Percentiles rank a stretch among this genome's conserved stretches.
Evolutionary conservation across 1,140 invertebrate genomes (phyloP).

Genomic region (Ladona fulva): DNA sequence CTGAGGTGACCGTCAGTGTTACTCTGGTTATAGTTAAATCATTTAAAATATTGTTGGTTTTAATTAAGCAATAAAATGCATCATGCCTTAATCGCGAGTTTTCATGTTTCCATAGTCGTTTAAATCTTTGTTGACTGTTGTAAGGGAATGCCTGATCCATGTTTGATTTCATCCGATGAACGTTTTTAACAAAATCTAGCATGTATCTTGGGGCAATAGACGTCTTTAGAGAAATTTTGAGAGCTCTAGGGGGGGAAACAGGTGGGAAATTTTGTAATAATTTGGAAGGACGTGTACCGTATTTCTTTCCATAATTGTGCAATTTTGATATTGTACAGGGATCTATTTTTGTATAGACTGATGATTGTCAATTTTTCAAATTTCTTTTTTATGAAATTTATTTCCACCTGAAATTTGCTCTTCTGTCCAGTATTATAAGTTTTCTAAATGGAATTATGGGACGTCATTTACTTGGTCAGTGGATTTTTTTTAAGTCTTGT

Average conservation of each 20-base stretch:
- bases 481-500: neutral
- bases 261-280: constrained; percentile 19
- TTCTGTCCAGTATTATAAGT: constrained; percentile 2
- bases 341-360: constrained; percentile 23
- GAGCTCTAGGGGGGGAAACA: constrained; percentile 3
- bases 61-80: constrained; percentile 4
- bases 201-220: constrained; percentile 50
- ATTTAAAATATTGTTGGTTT: constrained; percentile 4
- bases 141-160: neutral
- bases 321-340: constrained; percentile 21
- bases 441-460: neutral
- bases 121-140: neutral
- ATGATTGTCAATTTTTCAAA: constrained; percentile 13
- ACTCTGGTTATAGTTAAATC: constrained; percentile 2
- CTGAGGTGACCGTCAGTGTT: neutral
- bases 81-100: neutral
- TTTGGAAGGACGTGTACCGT: constrained; percentile 15
- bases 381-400: neutral
- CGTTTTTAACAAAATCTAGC: constrained; percentile 36
- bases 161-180: constrained; percentile 35
- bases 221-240: constrained; percentile 42
- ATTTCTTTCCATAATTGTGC: constrained; percentile 16
- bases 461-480: neutral
- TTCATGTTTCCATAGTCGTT: neutral
- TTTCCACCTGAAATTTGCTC: neutral